A percentile compares a stretch with the other conserved stretches of the same genome.
phyloP scores from a whole-genome alignment of 2,888 invertebrate genomes.

The Drosophila setosimentum region DNA sequence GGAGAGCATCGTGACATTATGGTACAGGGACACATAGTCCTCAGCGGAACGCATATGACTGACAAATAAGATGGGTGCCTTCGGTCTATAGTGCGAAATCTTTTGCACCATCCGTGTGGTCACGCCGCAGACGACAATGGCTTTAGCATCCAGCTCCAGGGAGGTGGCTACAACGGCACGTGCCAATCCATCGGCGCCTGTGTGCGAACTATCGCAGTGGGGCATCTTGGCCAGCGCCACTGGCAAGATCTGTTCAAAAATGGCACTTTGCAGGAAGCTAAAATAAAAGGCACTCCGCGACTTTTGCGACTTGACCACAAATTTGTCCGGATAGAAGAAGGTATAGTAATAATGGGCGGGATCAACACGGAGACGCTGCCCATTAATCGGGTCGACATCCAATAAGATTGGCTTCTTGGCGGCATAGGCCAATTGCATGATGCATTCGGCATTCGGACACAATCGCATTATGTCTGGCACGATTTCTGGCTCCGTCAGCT shows the following conservation, averaged over 20 bases:
- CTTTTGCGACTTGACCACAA: constrained; percentile 54
- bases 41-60: constrained; percentile 71
- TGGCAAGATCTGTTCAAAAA: constrained; percentile 57
- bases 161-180: constrained; percentile 74
- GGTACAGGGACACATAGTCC: constrained; percentile 74
- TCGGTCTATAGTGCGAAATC: constrained; percentile 82
- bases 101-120: constrained; percentile 80
- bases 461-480: constrained; percentile 66
- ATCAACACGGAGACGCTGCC: constrained; percentile 64
- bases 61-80: constrained; percentile 75
- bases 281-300: constrained; percentile 50
- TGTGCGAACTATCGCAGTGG: constrained; percentile 70
- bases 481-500: constrained; percentile 41
- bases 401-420: constrained; percentile 78
- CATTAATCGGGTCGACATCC: constrained; percentile 57
- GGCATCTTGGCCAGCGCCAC: constrained; percentile 54
- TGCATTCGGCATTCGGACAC: constrained; percentile 61
- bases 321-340: constrained; percentile 82
- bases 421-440: constrained; percentile 61
- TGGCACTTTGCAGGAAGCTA: constrained; percentile 63
- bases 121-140: constrained; percentile 77
- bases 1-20: constrained; percentile 76
- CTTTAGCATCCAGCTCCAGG: constrained; percentile 70
- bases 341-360: constrained; percentile 65
- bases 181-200: constrained; percentile 77